Evolutionary conservation across 2,797 vertebrate species (phyloP).

Genomic region (Scyliorhinus canicula): DNA sequence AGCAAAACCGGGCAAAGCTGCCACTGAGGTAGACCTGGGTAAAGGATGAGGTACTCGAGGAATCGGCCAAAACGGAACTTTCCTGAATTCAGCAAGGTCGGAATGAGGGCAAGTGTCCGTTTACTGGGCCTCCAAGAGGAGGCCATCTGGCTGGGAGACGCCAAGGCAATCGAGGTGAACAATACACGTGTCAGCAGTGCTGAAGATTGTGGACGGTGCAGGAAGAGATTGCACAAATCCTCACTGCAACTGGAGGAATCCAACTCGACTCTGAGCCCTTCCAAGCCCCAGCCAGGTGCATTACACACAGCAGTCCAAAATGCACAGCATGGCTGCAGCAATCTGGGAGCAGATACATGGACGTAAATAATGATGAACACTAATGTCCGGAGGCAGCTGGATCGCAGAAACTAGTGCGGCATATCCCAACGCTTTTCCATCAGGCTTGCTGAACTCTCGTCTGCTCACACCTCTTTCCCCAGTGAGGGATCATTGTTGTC

Average conservation of each 20-base stretch:
- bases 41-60: slow-evolving; percentile 40
- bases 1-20: neutral
- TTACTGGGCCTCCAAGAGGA: neutral
- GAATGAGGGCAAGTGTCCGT: slow-evolving; percentile 40
- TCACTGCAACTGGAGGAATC: too few species aligned
- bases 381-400: neutral
- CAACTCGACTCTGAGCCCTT: neutral
- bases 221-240: neutral
- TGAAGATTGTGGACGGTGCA: neutral
- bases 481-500: too few species aligned
- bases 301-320: neutral
- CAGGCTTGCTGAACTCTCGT: too few species aligned
- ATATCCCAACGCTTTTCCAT: neutral
- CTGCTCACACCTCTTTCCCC: too few species aligned
- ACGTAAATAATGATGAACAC: neutral
- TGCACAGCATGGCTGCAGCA: neutral
- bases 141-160: too few species aligned
- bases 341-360: neutral
- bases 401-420: neutral
- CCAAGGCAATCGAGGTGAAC: slow-evolving; percentile 41
- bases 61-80: slow-evolving; percentile 41
- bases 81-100: slow-evolving; percentile 42
- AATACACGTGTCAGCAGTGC: slow-evolving; percentile 42
- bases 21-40: neutral
- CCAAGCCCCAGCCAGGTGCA: neutral